Evolutionary conservation across 2,888 invertebrate genomes (phyloP).

Genomic region (Epirrita christyi): DNA sequence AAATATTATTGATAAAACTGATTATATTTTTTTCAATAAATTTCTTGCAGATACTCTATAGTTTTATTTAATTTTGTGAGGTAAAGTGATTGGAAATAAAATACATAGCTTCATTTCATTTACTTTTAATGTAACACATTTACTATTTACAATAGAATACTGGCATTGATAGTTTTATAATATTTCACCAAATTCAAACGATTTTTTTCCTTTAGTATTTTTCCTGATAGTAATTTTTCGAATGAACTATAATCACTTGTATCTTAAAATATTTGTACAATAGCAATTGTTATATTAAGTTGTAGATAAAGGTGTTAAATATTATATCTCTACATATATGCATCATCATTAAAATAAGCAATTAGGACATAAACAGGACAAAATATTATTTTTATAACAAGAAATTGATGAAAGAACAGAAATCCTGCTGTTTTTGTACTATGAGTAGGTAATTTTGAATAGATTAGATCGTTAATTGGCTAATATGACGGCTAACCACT

Average conservation of each 20-base stretch:
- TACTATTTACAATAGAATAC: slow-evolving; percentile 83
- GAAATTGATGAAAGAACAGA: slow-evolving; percentile 22
- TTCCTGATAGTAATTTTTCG: slow-evolving; percentile 29
- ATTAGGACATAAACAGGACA: slow-evolving; percentile 48
- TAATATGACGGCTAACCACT: slow-evolving; percentile 8
- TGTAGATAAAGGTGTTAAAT: slow-evolving; percentile 44
- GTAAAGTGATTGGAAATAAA: slow-evolving; percentile 42
- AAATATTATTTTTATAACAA: slow-evolving; percentile 6
- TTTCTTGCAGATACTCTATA: slow-evolving; percentile 54
- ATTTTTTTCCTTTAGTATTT: slow-evolving; percentile 28
- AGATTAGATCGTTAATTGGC: slow-evolving; percentile 1
- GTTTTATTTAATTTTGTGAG: slow-evolving; percentile 38
- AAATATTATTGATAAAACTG: slow-evolving; percentile 70
- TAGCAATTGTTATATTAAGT: slow-evolving; percentile 50
- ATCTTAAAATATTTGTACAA: slow-evolving; percentile 65
- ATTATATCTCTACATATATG: slow-evolving; percentile 42
- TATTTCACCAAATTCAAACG: slow-evolving; percentile 47
- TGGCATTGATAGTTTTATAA: slow-evolving; percentile 75
- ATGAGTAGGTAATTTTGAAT: slow-evolving; percentile 21
- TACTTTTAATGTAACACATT: slow-evolving; percentile 79
- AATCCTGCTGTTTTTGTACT: slow-evolving; percentile 42
- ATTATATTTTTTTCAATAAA: slow-evolving; percentile 78
- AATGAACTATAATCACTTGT: slow-evolving; percentile 52
- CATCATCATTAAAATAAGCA: slow-evolving; percentile 42
- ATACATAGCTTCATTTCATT: slow-evolving; percentile 57